Base-by-base conservation (phyloP, 2,113 vertebrate genomes). In the Leucopsar rothschildi region DNA sequence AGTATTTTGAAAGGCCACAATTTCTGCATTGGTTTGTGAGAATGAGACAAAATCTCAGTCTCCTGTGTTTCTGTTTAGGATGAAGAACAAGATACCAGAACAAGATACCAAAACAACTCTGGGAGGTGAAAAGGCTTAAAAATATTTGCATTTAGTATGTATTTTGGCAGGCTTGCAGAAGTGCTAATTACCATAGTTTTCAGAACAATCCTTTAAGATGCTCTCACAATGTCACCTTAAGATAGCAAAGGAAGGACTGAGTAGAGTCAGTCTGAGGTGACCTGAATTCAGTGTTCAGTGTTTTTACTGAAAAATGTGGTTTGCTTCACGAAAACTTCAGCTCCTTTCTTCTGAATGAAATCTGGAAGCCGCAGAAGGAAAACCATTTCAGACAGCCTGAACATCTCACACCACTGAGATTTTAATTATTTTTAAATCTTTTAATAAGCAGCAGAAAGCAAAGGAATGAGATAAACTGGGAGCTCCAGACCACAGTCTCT, bases 381-480 rank as follows among this genome's bases (percentile, higher is more conserved):
- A 89, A 95, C 15, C 23, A n/a, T 76, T 76, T 90, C 63, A 53
- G 33, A 45, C 39, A 60, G 37, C 64, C 23, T 3, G 7, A 55
- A 50, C 39, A 13, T 69, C 47, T 95, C 90, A 72, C 13, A 64
- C 12, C 9, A 31, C n/a, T 22, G 57, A 88, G 52, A 82, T 29
- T 7, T 37, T 25, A 88, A 65, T 52, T 76, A 53, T 64, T 86
- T 37, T 33, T 2, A 23, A 23, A 28, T 18, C 70, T 73, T 63
- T 12, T 91, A 93, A 79, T 27, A 42, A 92, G 75, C 56, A 90
- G 53, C 76, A 85, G 66, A 92, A 90, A 86, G 86, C 33, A 50
- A 88, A 88, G 80, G 66, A 84, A 83, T 56, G 53, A 70, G 47
- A 57, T 37, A 29, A 85, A 76, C 20, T 44, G 40, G 21, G 42